phyloP scores from a whole-genome alignment of 2,888 invertebrate species.

The Abrostola triplasia region DNA sequence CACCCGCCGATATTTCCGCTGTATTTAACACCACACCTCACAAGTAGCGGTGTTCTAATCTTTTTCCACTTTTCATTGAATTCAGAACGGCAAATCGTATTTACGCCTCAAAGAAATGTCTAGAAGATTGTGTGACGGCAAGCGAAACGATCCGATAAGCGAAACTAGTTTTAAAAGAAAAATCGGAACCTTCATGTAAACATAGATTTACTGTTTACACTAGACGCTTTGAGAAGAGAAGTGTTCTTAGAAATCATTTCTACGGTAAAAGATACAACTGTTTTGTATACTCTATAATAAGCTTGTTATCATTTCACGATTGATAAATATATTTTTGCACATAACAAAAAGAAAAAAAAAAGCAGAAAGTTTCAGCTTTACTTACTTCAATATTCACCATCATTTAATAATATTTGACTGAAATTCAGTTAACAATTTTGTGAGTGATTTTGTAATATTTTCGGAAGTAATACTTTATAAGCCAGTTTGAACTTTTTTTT shows the following conservation, averaged over 20 bases:
- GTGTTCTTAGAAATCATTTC: too few species aligned
- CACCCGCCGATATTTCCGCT: constrained; percentile 22
- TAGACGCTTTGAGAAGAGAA: neutral
- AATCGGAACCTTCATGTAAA: neutral
- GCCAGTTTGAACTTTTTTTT: too few species aligned
- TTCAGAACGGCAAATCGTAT: constrained; percentile 70
- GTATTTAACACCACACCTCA: constrained; percentile 23
- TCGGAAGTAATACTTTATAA: too few species aligned
- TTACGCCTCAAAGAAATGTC: constrained; percentile 73
- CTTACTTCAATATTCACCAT: too few species aligned
- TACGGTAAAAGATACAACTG: too few species aligned
- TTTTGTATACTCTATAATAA: neutral
- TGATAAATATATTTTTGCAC: too few species aligned
- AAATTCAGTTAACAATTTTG: too few species aligned
- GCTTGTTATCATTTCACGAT: neutral
- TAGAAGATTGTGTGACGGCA: constrained; percentile 69
- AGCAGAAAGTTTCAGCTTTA: too few species aligned
- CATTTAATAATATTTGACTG: too few species aligned
- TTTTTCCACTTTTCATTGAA: constrained; percentile 73
- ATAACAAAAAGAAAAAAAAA: neutral
- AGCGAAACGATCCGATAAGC: constrained; percentile 66
- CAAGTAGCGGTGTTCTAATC: constrained; percentile 63
- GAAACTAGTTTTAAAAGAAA: constrained; percentile 42
- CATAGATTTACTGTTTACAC: constrained; percentile 3
- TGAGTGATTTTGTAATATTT: too few species aligned